Percentiles rank a stretch among this genome's conserved stretches.
phyloP scores from a whole-genome alignment of 2,113 vertebrate species.

The Actenoides hombroni region DNA sequence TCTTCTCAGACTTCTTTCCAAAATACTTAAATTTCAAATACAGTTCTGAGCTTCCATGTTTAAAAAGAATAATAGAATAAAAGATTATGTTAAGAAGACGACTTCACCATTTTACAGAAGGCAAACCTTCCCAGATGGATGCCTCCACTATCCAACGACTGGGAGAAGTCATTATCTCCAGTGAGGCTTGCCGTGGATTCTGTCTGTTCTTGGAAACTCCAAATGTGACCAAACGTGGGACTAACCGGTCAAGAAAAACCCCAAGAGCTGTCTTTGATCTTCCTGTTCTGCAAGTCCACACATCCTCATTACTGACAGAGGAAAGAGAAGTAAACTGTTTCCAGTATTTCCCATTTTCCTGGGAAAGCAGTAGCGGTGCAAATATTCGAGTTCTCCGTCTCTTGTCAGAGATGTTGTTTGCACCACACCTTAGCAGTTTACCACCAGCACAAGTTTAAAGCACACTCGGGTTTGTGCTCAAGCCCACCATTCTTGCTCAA shows the following conservation, averaged over 20 bases:
- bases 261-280: not conserved
- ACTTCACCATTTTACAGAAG: not conserved
- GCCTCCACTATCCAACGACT: not conserved
- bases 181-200: not conserved
- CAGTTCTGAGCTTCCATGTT: not conserved
- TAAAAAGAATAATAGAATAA: not conserved
- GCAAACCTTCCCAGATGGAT: not conserved
- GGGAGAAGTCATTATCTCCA: not conserved
- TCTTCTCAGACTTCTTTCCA: not conserved
- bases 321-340: constrained; percentile 1
- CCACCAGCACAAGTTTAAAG: not conserved
- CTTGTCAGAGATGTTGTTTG: not conserved
- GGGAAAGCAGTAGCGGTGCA: not conserved
- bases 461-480: not conserved
- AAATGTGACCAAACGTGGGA: not conserved
- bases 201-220: not conserved
- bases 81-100: not conserved
- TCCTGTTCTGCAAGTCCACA: not conserved
- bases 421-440: not conserved
- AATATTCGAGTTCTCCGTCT: not conserved
- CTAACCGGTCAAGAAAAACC: not conserved
- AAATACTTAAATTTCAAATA: not conserved
- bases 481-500: not conserved
- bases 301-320: not conserved
- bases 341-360: constrained; percentile 7